Conservation (phyloP, 2,888 invertebrate species). For the Parnassius apollo region DNA sequence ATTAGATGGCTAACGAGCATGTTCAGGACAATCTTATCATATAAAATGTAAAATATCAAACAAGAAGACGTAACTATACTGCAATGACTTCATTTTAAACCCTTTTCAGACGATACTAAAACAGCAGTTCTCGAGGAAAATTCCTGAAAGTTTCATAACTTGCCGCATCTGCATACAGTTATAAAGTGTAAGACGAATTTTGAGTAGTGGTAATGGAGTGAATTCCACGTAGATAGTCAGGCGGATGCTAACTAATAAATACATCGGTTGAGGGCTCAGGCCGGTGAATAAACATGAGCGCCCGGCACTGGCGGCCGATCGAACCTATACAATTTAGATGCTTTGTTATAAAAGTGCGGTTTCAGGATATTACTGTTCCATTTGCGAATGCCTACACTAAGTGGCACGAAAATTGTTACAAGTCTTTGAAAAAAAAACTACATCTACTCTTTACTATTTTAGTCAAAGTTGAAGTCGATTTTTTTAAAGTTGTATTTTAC, state of each 20-base stretch:
- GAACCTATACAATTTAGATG: slow-evolving; percentile 16
- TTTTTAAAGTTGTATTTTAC: no score
- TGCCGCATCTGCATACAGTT: slow-evolving; percentile 51
- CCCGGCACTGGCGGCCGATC: slow-evolving; percentile 30
- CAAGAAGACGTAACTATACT: no score
- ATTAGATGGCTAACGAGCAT: no score
- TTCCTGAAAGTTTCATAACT: slow-evolving; percentile 24
- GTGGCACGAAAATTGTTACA: neutral
- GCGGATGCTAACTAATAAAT: slow-evolving; percentile 69
- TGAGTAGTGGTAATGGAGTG: slow-evolving; percentile 47
- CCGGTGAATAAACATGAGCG: slow-evolving; percentile 49
- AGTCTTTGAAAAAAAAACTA: no score
- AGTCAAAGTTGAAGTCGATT: no score
- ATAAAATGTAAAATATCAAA: no score
- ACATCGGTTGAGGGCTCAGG: slow-evolving; percentile 56
- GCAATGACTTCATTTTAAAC: no score
- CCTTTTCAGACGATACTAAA: neutral
- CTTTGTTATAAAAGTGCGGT: slow-evolving; percentile 27
- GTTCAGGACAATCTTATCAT: no score
- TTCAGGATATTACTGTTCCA: slow-evolving; percentile 27
- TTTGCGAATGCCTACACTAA: slow-evolving; percentile 8
- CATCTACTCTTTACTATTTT: neutral
- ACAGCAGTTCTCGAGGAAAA: neutral
- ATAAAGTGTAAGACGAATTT: slow-evolving; percentile 70
- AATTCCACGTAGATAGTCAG: slow-evolving; percentile 56